phyloP scores from a whole-genome alignment of 2,113 vertebrate genomes.

The Solea senegalensis region DNA sequence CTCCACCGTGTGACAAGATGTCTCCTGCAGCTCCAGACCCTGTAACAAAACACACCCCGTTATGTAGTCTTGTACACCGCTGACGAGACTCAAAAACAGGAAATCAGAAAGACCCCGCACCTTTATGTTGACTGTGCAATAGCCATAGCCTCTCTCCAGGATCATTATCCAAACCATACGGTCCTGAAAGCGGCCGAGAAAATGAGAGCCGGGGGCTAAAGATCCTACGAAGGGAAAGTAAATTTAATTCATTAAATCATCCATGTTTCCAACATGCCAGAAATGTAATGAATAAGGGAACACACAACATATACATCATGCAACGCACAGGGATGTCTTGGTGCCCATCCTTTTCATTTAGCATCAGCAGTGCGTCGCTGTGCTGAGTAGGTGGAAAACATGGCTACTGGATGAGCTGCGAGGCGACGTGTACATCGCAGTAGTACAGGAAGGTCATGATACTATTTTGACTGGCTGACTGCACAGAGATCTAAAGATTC shows the following conservation, averaged over 20 bases:
- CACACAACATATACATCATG: constrained; percentile 32
- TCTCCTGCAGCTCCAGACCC: constrained; percentile 97
- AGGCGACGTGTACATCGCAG: constrained; percentile 40
- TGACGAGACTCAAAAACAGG: neutral
- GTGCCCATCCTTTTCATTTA: constrained; percentile 50
- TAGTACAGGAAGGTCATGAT: constrained; percentile 53
- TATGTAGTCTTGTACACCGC: neutral
- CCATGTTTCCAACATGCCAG: constrained; percentile 13
- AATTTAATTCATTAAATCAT: constrained; percentile 27
- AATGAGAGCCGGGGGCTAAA: constrained; percentile 92
- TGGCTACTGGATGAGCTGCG: constrained; percentile 38
- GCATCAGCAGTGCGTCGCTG: constrained; percentile 42
- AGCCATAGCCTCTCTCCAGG: constrained; percentile 93
- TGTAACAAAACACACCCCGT: constrained; percentile 63
- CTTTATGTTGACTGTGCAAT: constrained; percentile 96
- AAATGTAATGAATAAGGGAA: constrained; percentile 4
- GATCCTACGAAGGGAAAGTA: constrained; percentile 81
- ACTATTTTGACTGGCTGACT: constrained; percentile 56
- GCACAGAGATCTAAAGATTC: constrained; percentile 68
- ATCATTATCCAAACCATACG: constrained; percentile 94
- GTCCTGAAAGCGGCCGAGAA: constrained; percentile 95
- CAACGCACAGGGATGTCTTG: constrained; percentile 21
- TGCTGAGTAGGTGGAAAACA: constrained; percentile 44
- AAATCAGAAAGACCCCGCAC: constrained; percentile 68
- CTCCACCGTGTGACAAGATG: constrained; percentile 96